Evolutionary conservation across 2,888 invertebrate genomes (phyloP), one percentile per base, ranked within the genome.

Genomic region (Hololepta plana): DNA sequence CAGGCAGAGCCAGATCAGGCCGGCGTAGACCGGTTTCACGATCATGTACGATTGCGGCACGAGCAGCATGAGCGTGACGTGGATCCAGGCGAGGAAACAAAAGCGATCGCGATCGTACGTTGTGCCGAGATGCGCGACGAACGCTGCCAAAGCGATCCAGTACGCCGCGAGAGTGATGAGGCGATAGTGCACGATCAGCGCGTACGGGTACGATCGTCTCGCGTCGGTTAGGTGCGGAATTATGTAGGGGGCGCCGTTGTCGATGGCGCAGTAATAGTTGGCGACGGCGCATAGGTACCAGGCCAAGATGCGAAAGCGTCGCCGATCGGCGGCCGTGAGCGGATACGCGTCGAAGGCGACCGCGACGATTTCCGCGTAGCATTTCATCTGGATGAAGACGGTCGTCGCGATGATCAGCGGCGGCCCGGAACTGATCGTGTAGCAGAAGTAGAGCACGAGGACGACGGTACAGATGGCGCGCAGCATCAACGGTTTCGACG

Each of bases 261-360:
- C 98, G 27, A 96, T 96, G 46, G 90, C 95, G 61, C 96, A 88
- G 63, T 93, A 98, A 58, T 96, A 96, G 60, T 98, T 96, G 32
- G 93, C 93, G 14, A 91, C 77, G 32, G 95, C 67, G 34, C 98
- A 64, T 55, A 98, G 96, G 60, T 93, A 96, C 95, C 96, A 96
- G 13, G 91, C 91, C 5, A 96, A 68, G 20, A 91, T 88, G 34
- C 95, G 68, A 60, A 98, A 95, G 7, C 16, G 23, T 3, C 17
- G 15, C 88, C 91, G 91, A 1, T 93, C 91, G 38, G 96, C 64
- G 4, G 91, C 88, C 46, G 91, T 90, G 31, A 95, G 82, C 35
- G 88, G 73, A 57, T 98, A 96, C 8, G 95, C 91, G 12, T 87
- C 81, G 51, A 95, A 90, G 4, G 95, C 96, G 48, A 98, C 96